phyloP scores from a whole-genome alignment of 1,140 invertebrate species.

The Drosophila insularis region DNA sequence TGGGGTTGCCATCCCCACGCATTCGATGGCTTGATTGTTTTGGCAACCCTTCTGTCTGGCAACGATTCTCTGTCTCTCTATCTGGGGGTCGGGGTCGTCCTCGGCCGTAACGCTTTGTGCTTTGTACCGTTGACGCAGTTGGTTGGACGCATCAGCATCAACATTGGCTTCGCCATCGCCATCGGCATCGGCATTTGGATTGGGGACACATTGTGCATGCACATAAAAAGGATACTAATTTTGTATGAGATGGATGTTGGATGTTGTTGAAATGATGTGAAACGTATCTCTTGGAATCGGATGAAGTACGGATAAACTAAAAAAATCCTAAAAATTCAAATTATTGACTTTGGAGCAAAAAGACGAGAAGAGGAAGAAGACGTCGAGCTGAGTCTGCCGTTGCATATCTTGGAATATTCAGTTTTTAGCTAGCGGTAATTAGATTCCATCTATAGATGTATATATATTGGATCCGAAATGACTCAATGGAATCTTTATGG shows the following conservation, averaged over 20 bases:
- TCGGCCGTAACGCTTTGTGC: conserved; percentile 19
- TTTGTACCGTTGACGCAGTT: conserved; percentile 9
- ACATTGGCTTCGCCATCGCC: neutral
- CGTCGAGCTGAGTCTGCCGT: neutral
- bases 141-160: conserved; percentile 2
- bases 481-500: neutral
- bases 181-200: conserved; percentile 2
- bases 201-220: conserved; percentile 3
- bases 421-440: conserved; percentile 17
- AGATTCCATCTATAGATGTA: neutral
- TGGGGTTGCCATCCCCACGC: conserved; percentile 27
- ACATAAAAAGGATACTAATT: neutral
- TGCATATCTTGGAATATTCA: neutral
- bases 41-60: conserved; percentile 13
- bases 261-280: neutral
- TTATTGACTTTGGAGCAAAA: neutral
- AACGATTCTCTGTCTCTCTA: neutral
- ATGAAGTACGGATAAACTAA: neutral
- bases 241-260: neutral
- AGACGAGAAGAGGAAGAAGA: no score
- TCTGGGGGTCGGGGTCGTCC: conserved; percentile 23
- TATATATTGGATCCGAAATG: no score
- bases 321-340: neutral
- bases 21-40: conserved; percentile 28
- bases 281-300: neutral